These are phyloP conservation scores for Stenchaetothrips biformis DNA, from an alignment of 2,888 invertebrate species.

Conservation along the genomic window DNA sequence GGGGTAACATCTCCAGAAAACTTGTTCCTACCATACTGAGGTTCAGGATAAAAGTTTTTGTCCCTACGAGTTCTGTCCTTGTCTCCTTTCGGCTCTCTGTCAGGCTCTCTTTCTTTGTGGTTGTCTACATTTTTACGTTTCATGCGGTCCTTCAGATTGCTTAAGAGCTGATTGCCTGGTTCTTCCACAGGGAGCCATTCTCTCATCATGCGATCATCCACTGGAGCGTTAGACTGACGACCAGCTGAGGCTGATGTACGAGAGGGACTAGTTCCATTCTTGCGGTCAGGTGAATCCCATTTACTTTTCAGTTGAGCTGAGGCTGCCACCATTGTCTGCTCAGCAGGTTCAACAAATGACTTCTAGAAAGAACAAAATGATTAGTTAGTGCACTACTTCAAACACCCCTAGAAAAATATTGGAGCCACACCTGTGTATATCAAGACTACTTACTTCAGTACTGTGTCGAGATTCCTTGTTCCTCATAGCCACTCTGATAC, in stretches of 20 bases:
- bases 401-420: no score
- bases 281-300: conserved; percentile 33
- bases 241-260: not conserved
- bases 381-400: not conserved
- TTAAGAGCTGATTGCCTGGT: conserved; percentile 30
- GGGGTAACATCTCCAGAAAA: not conserved
- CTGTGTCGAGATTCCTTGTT: conserved; percentile 45
- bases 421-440: no score
- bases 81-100: conserved; percentile 36
- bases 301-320: conserved; percentile 30
- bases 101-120: conserved; percentile 42
- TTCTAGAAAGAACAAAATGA: not conserved
- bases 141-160: conserved; percentile 33
- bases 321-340: not conserved
- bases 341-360: not conserved
- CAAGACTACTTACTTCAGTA: not conserved
- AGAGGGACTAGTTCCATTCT: conserved; percentile 4
- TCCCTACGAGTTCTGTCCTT: conserved; percentile 38
- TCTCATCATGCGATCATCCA: conserved; percentile 44
- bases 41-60: conserved; percentile 28
- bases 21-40: not conserved
- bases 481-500: conserved; percentile 62
- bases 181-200: conserved; percentile 52
- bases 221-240: not conserved
- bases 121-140: conserved; percentile 40